A percentile compares a stretch with the other conserved stretches of the same genome.
Conservation (phyloP, 2,888 invertebrate species). For the Ochlodes sylvanus region DNA sequence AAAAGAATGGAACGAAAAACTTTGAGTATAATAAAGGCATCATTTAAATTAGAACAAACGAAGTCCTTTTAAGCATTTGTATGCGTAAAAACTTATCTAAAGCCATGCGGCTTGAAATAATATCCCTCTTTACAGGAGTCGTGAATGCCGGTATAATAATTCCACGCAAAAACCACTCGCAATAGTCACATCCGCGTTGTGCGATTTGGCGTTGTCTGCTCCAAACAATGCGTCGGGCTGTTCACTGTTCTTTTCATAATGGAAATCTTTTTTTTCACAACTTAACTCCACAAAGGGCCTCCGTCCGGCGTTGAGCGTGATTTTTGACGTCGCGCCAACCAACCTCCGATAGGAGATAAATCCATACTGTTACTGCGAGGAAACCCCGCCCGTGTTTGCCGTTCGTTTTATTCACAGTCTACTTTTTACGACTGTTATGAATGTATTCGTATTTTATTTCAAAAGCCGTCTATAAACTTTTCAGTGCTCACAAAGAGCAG, state of each 20-base stretch:
- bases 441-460: conserved; percentile 34
- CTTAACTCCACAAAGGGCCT: conserved; percentile 31
- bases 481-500: conserved; percentile 24
- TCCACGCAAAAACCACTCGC: not conserved
- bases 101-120: too few species aligned
- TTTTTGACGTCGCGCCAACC: conserved; percentile 40
- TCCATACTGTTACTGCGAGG: conserved; percentile 33
- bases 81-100: too few species aligned
- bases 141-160: not conserved
- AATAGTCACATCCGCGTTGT: conserved; percentile 21
- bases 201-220: conserved; percentile 26
- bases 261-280: conserved; percentile 33
- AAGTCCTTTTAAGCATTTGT: too few species aligned
- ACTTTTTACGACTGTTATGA: conserved; percentile 30
- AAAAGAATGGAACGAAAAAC: too few species aligned
- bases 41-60: too few species aligned
- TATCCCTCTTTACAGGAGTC: too few species aligned
- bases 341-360: conserved; percentile 34
- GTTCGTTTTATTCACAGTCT: conserved; percentile 27
- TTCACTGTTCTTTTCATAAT: conserved; percentile 32
- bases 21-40: too few species aligned
- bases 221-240: conserved; percentile 28
- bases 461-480: conserved; percentile 36
- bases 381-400: conserved; percentile 21
- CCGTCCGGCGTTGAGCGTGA: conserved; percentile 27